Conservation (phyloP, 2,888 invertebrate genomes). For the Scaptomyza polygonia region DNA sequence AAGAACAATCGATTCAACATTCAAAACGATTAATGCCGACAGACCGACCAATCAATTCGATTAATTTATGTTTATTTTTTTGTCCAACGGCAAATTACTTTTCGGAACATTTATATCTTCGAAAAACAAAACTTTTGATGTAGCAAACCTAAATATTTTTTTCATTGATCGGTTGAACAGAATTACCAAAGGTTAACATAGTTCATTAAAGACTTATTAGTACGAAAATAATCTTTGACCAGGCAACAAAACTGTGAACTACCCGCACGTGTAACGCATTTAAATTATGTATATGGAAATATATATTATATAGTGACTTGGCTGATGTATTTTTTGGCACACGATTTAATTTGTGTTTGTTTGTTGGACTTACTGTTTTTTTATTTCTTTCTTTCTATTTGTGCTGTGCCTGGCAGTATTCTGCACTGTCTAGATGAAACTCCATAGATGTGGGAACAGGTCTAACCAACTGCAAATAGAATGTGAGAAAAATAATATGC, state of each 20-base stretch:
- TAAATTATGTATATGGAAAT: constrained; percentile 17
- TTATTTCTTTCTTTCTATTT: constrained; percentile 88
- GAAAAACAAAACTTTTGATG: constrained; percentile 22
- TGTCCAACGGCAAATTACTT: too few species aligned
- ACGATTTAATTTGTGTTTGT: constrained; percentile 26
- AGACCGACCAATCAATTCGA: constrained; percentile 19
- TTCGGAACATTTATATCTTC: constrained; percentile 25
- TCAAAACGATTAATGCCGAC: not conserved
- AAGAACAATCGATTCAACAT: constrained; percentile 31
- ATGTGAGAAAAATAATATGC: constrained; percentile 48
- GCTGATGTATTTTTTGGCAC: constrained; percentile 8
- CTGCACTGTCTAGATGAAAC: constrained; percentile 99
- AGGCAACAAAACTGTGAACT: not conserved
- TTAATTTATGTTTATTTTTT: constrained; percentile 7
- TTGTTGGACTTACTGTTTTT: not conserved
- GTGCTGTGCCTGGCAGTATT: constrained; percentile 99
- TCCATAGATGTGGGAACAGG: constrained; percentile 97
- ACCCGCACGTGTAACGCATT: constrained; percentile 22
- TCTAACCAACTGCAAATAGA: constrained; percentile 91
- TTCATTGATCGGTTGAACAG: constrained; percentile 4
- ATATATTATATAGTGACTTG: constrained; percentile 7
- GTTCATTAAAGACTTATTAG: constrained; percentile 22
- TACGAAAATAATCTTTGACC: constrained; percentile 48
- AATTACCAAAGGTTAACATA: constrained; percentile 47
- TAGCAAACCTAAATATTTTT: constrained; percentile 7